phyloP scores from a whole-genome alignment of 2,888 invertebrate genomes.

The Spilosoma lubricipeda region DNA sequence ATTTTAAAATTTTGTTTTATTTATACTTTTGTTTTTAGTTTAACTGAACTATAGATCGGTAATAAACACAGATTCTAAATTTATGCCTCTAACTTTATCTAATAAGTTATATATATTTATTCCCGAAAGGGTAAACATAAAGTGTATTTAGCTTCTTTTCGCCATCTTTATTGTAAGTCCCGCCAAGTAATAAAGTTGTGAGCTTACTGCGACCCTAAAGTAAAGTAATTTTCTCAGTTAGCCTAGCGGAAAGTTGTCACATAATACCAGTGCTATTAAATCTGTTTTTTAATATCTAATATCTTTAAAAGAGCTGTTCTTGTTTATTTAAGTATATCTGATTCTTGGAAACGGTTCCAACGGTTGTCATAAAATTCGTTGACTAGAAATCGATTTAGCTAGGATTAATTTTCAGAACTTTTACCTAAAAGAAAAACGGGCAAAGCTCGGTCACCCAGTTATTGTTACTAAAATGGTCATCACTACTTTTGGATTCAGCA shows the following conservation, averaged over 20 bases:
- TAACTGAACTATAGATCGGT: not conserved
- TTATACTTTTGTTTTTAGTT: not conserved
- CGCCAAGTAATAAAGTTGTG: not conserved
- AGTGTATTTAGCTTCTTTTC: slow-evolving; percentile 1
- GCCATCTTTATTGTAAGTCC: not conserved
- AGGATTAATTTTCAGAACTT: too few relatives aligned
- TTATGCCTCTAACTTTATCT: not conserved
- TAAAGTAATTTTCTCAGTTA: not conserved
- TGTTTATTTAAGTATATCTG: too few relatives aligned
- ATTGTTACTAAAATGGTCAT: too few relatives aligned
- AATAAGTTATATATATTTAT: not conserved
- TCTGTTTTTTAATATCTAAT: not conserved
- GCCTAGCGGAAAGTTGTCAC: not conserved
- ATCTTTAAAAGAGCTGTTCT: too few relatives aligned
- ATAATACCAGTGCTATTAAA: not conserved
- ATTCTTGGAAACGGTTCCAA: too few relatives aligned
- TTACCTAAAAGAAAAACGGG: too few relatives aligned
- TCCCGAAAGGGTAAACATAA: not conserved
- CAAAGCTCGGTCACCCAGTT: too few relatives aligned
- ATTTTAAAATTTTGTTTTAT: not conserved
- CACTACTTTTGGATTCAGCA: too few relatives aligned
- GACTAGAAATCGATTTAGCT: too few relatives aligned
- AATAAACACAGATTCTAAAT: not conserved
- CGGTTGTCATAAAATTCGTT: too few relatives aligned
- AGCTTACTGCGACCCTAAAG: not conserved